Conservation (phyloP, 2,888 invertebrate genomes). For the Ennomos erosarius region DNA sequence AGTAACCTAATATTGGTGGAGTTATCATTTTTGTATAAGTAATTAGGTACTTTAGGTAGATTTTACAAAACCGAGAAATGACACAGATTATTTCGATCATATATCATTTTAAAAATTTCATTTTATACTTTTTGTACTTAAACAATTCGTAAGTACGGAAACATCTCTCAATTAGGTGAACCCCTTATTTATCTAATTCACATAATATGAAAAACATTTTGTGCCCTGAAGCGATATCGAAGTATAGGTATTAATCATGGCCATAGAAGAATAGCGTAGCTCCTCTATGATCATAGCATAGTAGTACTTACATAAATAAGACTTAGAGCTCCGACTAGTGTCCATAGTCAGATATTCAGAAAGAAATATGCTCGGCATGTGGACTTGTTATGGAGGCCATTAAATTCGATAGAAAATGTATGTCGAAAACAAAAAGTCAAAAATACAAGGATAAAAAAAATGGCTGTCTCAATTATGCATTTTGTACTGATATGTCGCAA, state of each 20-base stretch:
- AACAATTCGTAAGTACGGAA: constrained; percentile 14
- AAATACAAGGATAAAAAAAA: constrained; percentile 11
- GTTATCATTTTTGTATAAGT: too few relatives aligned
- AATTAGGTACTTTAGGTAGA: too few relatives aligned
- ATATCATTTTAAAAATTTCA: background rate
- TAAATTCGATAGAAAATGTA: background rate
- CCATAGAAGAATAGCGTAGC: too few relatives aligned
- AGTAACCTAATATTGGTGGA: too few relatives aligned
- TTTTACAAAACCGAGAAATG: too few relatives aligned
- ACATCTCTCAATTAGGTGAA: constrained; percentile 18
- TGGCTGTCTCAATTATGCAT: constrained; percentile 69
- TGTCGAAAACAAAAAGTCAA: constrained; percentile 11
- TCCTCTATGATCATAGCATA: constrained; percentile 39
- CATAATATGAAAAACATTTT: constrained; percentile 40
- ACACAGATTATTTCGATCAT: too few relatives aligned
- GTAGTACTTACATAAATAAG: constrained; percentile 52
- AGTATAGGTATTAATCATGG: too few relatives aligned
- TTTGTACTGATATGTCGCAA: constrained; percentile 81
- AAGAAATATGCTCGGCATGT: constrained; percentile 13
- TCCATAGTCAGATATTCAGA: constrained; percentile 23
- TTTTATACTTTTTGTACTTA: background rate
- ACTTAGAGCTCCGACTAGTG: constrained; percentile 67
- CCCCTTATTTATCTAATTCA: constrained; percentile 26
- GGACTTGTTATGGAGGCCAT: background rate
- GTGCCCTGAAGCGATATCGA: constrained; percentile 34